Evolutionary conservation across 2,113 vertebrate species (phyloP), one percentile per base, ranked within the genome.

Genomic region (Psammodynastes pulverulentus): DNA sequence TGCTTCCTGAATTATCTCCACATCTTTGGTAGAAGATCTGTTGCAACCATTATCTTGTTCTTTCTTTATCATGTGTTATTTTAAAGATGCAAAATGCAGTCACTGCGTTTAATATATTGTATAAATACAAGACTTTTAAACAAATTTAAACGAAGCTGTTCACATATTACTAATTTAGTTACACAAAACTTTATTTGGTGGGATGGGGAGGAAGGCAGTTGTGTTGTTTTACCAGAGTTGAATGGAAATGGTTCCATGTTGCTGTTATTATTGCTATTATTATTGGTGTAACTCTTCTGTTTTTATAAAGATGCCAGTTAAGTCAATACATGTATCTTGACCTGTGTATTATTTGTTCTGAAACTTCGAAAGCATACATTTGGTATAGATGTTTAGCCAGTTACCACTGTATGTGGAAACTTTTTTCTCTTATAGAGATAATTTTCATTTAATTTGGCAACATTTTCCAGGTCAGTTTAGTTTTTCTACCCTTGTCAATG

Each of bases 11-110:
- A 86, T n/a, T 91, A 49, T 94, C 85, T 84, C 53, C 10, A 95
- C 95, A 96, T 88, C 94, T 94, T 95, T 93, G 90, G 88, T 95
- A 89, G 96, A 97, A 98, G 97, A 97, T 96, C 97, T 98, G 98
- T 97, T 97, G 98, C 98, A 99, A 98, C 99, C 98, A 98, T 99
- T 99, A 99, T 98, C 98, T 96, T 98, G 93, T 97, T 97, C 97
- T 97, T 97, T 97, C 94, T 96, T 95, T 94, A 95, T 97, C 96
- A 94, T 98, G 97, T 97, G 94, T 96, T 97, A 96, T 95, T 95
- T 94, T 92, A 84, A 94, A 9, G 3, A 95, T 88, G 94, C 96
- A 96, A 92, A 95, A 89, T 94, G 93, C 8, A 46, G 58, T 58
- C 85, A 51, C 21, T 7, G 52, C 96, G 91, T 95, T 95, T 95